phyloP scores from a whole-genome alignment of 2,888 invertebrate species.

The Ametastegia equiseti region DNA sequence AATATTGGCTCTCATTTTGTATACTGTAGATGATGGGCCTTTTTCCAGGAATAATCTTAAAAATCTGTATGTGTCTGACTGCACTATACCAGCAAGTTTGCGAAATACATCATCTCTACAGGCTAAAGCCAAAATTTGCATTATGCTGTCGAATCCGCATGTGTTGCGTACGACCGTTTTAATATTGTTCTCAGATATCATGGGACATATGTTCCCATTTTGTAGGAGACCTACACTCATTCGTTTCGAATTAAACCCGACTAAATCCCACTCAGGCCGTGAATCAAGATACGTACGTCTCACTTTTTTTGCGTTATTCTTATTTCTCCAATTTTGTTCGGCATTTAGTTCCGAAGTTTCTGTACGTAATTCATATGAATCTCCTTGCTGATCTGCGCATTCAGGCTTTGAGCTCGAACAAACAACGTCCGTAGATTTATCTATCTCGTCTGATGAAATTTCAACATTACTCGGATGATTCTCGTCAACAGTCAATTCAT shows the following conservation, averaged over 20 bases:
- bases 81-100: not conserved
- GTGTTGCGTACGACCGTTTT: conserved; percentile 10
- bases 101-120: conserved; percentile 19
- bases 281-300: conserved; percentile 30
- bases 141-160: conserved; percentile 19
- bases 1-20: conserved; percentile 30
- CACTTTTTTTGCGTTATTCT: conserved; percentile 7
- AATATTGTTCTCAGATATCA: conserved; percentile 7
- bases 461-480: not conserved
- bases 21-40: conserved; percentile 5
- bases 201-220: conserved; percentile 18
- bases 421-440: not conserved
- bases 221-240: not conserved
- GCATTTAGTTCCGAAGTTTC: conserved; percentile 21
- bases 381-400: not conserved
- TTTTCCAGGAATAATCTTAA: conserved; percentile 25
- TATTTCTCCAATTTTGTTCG: conserved; percentile 37
- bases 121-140: conserved; percentile 18
- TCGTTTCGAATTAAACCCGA: conserved; percentile 3
- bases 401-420: not conserved
- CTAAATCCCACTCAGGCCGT: conserved; percentile 31
- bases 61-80: not conserved
- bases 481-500: conserved; percentile 6
- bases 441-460: not conserved
- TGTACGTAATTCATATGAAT: conserved; percentile 8